Evolutionary conservation across 2,888 invertebrate species (phyloP).

Genomic region (Drosophila koepferae): DNA sequence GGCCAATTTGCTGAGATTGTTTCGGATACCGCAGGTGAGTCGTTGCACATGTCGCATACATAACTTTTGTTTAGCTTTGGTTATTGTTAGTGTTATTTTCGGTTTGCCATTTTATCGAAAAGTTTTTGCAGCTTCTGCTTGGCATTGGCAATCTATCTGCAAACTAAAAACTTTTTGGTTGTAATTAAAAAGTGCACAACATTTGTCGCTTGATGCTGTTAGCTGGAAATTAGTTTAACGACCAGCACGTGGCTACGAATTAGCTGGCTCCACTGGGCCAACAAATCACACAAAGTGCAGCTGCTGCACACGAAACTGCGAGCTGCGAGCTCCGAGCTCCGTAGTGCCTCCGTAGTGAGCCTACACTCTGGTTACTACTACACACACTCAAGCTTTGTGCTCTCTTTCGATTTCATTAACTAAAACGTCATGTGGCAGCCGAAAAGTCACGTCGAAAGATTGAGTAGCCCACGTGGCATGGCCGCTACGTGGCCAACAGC

Average conservation of each 20-base stretch:
- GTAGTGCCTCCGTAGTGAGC: conserved; percentile 3
- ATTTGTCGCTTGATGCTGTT: conserved; percentile 21
- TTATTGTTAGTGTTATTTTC: not conserved
- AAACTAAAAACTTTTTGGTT: conserved; percentile 27
- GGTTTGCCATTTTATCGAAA: conserved; percentile 2
- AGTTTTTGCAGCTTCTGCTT: conserved; percentile 21
- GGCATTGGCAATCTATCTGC: conserved; percentile 1
- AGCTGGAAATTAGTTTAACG: conserved; percentile 34
- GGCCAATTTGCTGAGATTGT: conserved; percentile 95
- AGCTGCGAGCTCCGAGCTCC: not conserved
- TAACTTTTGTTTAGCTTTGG: conserved; percentile 9
- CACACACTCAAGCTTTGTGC: not conserved
- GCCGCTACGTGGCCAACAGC: conserved; percentile 57
- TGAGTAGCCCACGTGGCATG: conserved; percentile 44
- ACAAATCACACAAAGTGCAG: conserved; percentile 57
- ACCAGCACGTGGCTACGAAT: conserved; percentile 35
- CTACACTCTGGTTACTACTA: not conserved
- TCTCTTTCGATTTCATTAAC: not conserved
- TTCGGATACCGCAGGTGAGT: conserved; percentile 92
- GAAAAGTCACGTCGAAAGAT: conserved; percentile 66
- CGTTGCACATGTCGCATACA: conserved; percentile 4
- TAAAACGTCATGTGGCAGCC: conserved; percentile 1
- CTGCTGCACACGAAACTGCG: conserved; percentile 28
- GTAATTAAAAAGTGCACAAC: conserved; percentile 61
- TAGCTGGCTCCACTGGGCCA: conserved; percentile 17